These are phyloP conservation scores for Melospiza georgiana DNA, from an alignment of 2,113 vertebrate species.

Conservation along the genomic window DNA sequence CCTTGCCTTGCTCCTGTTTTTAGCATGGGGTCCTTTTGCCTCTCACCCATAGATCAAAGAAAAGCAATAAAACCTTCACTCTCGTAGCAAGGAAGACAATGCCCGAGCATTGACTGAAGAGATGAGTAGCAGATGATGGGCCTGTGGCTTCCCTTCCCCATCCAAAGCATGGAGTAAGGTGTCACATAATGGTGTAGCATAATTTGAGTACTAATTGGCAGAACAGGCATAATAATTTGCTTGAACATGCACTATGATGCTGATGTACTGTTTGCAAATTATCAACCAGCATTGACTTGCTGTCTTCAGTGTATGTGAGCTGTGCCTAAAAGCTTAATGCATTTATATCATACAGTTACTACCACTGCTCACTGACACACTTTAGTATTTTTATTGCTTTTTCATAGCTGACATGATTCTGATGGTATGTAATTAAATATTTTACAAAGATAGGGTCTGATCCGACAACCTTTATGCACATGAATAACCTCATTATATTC, in stretches of 20 bases:
- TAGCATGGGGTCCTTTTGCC: neutral
- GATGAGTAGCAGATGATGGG: accelerated
- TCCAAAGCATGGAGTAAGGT: neutral
- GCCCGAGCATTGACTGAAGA: neutral
- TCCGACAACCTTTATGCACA: constrained; percentile 12
- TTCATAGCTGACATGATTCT: constrained; percentile 47
- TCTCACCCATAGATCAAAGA: neutral
- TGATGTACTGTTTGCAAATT: constrained; percentile 5
- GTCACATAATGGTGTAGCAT: neutral
- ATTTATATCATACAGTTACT: neutral
- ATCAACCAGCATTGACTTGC: neutral
- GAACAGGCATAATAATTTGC: neutral
- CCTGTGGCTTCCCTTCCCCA: neutral
- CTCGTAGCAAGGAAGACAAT: neutral
- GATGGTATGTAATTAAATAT: constrained; percentile 56
- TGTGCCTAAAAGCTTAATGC: neutral
- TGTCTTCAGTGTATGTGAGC: neutral
- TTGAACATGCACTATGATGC: neutral
- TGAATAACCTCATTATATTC: constrained; percentile 18
- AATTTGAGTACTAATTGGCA: constrained; percentile 3
- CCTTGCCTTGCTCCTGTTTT: neutral
- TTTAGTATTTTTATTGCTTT: constrained; percentile 48
- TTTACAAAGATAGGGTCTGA: constrained; percentile 49
- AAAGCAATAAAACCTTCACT: constrained; percentile 48
- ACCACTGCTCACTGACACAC: constrained; percentile 15